Conservation (phyloP, 2,797 vertebrate genomes). For the Dryobates pubescens region DNA sequence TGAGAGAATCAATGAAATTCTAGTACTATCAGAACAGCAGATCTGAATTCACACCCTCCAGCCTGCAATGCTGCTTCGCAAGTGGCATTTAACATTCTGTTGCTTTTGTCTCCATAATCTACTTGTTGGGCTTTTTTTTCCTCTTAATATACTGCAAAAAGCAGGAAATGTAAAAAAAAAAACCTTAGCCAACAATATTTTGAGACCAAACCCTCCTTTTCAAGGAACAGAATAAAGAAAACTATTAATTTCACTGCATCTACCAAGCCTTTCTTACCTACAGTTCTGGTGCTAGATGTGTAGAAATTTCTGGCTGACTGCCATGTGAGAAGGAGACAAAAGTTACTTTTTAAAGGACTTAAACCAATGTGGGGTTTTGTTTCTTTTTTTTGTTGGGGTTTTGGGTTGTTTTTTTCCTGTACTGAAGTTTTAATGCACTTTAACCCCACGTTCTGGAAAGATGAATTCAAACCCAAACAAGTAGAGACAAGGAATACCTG, state of each 20-base stretch:
- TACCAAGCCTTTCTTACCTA: background rate
- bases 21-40: background rate
- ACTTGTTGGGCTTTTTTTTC: background rate
- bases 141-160: background rate
- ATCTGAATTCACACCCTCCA: background rate
- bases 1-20: background rate
- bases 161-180: background rate
- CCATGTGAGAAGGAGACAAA: background rate
- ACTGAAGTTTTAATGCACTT: background rate
- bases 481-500: background rate
- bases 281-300: background rate
- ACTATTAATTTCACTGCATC: background rate
- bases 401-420: background rate
- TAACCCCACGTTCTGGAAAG: background rate
- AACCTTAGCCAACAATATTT: background rate
- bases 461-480: slow-evolving; percentile 41
- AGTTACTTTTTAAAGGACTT: background rate
- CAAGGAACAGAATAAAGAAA: background rate
- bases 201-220: background rate
- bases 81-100: background rate
- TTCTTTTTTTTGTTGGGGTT: too few species aligned
- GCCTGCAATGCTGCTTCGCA: background rate
- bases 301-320: background rate
- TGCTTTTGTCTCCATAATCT: background rate
- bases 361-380: background rate